A percentile compares a stretch with the other conserved stretches of the same genome.
These are phyloP conservation scores for Drosophila rufa DNA, from an alignment of 1,140 invertebrate species.

Conservation along the genomic window DNA sequence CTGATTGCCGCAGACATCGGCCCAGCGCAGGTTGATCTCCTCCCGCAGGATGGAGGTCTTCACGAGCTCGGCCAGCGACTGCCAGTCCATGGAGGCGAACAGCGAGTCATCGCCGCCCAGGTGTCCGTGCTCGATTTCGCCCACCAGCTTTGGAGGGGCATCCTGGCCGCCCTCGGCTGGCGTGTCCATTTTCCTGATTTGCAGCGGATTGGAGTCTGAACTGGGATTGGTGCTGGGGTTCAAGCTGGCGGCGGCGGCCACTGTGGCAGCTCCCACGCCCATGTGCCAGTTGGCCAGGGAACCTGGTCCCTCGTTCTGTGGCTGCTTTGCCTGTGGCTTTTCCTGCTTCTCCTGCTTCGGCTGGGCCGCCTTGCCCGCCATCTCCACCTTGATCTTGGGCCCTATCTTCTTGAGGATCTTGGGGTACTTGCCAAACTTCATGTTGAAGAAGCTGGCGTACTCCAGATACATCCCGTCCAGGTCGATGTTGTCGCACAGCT, in stretches of 20 bases:
- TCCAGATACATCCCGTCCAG: constrained; percentile 94
- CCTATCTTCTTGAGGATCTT: constrained; percentile 89
- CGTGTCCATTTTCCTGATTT: constrained; percentile 68
- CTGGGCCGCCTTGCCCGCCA: constrained; percentile 10
- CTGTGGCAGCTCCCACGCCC: constrained; percentile 58
- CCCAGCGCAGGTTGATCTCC: constrained; percentile 86
- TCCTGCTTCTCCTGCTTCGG: neutral
- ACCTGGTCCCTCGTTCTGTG: constrained; percentile 9
- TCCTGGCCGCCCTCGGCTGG: neutral
- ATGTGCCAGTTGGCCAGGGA: constrained; percentile 57
- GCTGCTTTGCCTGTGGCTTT: neutral
- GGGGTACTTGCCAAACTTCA: constrained; percentile 94
- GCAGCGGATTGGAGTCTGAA: constrained; percentile 32
- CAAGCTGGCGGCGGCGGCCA: constrained; percentile 48
- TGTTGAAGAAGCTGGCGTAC: constrained; percentile 94
- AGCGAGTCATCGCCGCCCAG: constrained; percentile 56
- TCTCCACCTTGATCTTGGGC: constrained; percentile 70
- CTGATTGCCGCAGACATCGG: constrained; percentile 91
- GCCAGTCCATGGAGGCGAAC: constrained; percentile 71
- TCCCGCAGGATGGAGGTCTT: constrained; percentile 70
- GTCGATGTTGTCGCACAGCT: constrained; percentile 96
- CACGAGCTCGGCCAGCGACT: constrained; percentile 67
- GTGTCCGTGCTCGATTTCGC: constrained; percentile 71
- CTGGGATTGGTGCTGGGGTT: neutral
- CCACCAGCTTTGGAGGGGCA: constrained; percentile 17